Base-by-base conservation (phyloP, 1,140 invertebrate genomes). In the Bicyclus anynana region DNA sequence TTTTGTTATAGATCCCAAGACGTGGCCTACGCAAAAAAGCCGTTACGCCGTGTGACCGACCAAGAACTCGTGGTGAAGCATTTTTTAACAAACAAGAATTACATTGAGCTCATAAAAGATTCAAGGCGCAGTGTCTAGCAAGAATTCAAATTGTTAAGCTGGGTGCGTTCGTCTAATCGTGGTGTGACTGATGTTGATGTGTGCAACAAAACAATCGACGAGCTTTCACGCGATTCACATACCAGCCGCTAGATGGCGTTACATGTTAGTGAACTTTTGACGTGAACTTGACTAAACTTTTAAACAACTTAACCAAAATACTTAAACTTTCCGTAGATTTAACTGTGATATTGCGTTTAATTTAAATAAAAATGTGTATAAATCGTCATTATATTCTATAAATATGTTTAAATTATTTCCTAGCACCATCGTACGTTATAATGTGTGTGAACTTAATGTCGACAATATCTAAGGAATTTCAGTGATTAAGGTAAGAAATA, bases 301-400 rank as follows among this genome's bases (percentile, higher is more conserved):
- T 61, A 74, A 80, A 74, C 74, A 83, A 80, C 74, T 80, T 84
- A 87, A 79, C 84, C 80, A 87, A 84, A 87, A 83, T 83, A 84
- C 67, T 76, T 84, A 65, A 82, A 71, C 74, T 82, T 83, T 83
- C 80, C 73, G 64, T 73, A 76, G 69, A 67, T 73, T 51, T 44
- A 54, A 64, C 38, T 63, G 50, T 63, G 16, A 37, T 62, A 62
- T 35, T 42, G 12, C 9, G 13, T 12, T 26, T 7, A 27, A 49
- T 27, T 27, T 40, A 50, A 38, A 42, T 40, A 40, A 33, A 46
- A 47, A 35, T 54, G 44, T 47, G 44, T 29, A 47, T 21, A 17
- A 35, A 35, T 47, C 6, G 3, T 35, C 13, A 33, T 21, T 12
- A 14, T 33, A 35, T 10, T 14, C 9, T 49, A 21, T 27, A 47